Evolutionary conservation across 2,113 vertebrate genomes (phyloP).

Genomic region (Nothocercus julius): DNA sequence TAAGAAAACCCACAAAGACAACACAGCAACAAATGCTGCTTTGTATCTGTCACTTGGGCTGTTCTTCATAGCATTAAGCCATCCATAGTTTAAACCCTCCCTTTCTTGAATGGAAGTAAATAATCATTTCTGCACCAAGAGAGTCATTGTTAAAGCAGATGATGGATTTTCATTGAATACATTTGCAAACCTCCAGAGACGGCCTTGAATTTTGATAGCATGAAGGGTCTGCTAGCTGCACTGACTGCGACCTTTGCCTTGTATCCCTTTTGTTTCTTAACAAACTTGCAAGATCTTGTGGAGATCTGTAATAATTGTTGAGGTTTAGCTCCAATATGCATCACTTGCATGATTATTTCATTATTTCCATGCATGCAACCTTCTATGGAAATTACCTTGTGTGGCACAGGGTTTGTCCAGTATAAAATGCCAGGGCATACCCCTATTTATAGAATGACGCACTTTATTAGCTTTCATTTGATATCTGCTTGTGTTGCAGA

Average conservation of each 20-base stretch:
- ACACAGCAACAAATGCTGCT: not conserved
- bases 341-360: not conserved
- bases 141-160: not conserved
- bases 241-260: not conserved
- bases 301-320: not conserved
- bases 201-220: rapidly evolving
- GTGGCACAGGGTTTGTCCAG: not conserved
- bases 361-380: not conserved
- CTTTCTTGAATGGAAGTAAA: not conserved
- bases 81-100: not conserved
- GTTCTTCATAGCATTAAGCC: not conserved
- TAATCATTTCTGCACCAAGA: not conserved
- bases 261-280: not conserved
- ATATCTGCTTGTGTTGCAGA: constrained; percentile 37
- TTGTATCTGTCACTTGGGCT: not conserved
- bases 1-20: not conserved
- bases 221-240: not conserved
- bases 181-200: not conserved
- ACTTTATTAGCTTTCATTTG: constrained; percentile 60
- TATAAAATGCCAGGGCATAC: not conserved
- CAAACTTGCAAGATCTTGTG: not conserved
- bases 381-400: not conserved
- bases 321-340: not conserved
- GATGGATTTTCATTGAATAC: not conserved
- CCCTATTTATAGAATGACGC: constrained; percentile 8